These are phyloP conservation scores for Pterocles gutturalis DNA, from an alignment of 2,113 vertebrate genomes.

Conservation along the genomic window DNA sequence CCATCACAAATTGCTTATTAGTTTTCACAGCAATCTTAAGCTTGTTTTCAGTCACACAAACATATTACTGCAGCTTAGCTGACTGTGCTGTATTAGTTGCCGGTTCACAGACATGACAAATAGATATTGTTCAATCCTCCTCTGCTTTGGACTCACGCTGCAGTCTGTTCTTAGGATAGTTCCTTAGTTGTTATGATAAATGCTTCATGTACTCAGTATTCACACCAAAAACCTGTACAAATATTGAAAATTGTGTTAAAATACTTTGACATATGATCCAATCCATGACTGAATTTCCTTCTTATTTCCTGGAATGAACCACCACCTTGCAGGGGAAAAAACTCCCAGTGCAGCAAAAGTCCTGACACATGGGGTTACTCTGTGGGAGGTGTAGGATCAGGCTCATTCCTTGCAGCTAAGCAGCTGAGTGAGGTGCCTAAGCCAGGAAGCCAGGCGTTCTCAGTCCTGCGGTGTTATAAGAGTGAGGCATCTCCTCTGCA, in stretches of 20 bases:
- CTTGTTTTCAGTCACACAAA: background rate
- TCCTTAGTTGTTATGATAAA: background rate
- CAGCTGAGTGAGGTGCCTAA: background rate
- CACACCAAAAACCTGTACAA: background rate
- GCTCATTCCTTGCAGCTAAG: background rate
- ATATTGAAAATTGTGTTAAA: background rate
- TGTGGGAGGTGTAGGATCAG: accelerated
- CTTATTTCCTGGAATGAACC: background rate
- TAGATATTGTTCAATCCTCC: background rate
- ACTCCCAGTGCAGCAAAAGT: background rate
- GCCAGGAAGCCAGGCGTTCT: background rate
- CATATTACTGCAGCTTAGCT: background rate
- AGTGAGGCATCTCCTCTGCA: background rate
- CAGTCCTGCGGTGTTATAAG: background rate
- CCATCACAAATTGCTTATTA: background rate
- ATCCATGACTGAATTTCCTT: background rate
- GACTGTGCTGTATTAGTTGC: background rate
- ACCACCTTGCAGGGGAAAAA: background rate
- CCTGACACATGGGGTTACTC: background rate
- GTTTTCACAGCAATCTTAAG: background rate
- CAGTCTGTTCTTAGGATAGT: background rate
- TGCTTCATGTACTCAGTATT: background rate
- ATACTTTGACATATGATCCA: background rate
- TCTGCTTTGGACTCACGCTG: background rate
- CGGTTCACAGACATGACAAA: background rate